Evolutionary conservation across 2,888 invertebrate species (phyloP).

Genomic region (Apamea sordens): DNA sequence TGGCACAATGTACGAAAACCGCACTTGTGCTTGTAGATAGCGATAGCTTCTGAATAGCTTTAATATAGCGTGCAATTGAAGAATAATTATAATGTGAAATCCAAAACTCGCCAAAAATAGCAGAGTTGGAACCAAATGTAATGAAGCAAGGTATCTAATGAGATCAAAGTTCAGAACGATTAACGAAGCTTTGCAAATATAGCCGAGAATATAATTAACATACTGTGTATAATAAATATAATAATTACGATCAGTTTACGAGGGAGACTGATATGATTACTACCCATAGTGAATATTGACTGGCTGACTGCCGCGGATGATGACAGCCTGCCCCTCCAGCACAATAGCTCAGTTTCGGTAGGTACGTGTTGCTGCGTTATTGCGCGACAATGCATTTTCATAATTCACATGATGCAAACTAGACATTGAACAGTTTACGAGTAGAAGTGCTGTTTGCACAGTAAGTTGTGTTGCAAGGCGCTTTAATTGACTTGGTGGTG

Average conservation of each 20-base stretch:
- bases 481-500: conserved; percentile 36
- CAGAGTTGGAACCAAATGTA: not conserved
- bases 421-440: conserved; percentile 48
- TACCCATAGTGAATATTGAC: not conserved
- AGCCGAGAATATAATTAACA: not conserved
- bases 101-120: not conserved
- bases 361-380: conserved; percentile 22
- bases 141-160: not conserved
- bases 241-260: conserved; percentile 5
- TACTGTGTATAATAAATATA: not conserved
- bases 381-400: conserved; percentile 50
- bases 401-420: conserved; percentile 55
- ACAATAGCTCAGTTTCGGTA: conserved; percentile 39
- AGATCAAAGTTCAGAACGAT: not conserved
- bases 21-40: not conserved
- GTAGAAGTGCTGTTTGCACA: conserved; percentile 7
- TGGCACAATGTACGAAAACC: conserved; percentile 29
- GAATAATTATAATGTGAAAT: not conserved
- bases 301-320: not conserved
- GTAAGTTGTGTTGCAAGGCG: conserved; percentile 34
- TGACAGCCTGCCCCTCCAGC: conserved; percentile 23
- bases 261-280: conserved; percentile 4
- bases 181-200: not conserved
- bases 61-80: not conserved
- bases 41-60: not conserved